Base-by-base conservation (phyloP, 2,888 invertebrate genomes). In the Hyppa rectilinea region DNA sequence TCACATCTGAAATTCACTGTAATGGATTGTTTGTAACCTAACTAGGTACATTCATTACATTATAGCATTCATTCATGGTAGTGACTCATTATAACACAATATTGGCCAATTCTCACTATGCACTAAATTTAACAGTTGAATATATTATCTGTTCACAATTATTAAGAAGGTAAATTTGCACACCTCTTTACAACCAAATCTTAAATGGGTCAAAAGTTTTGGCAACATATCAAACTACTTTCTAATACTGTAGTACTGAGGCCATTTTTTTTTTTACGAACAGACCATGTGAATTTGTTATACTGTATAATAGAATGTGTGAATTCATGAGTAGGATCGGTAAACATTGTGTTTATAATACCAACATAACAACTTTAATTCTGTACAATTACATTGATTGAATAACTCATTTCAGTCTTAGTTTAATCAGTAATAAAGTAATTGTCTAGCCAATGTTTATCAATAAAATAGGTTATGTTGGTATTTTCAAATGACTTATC, bases 171-270 rank as follows among this genome's bases (percentile, higher is more conserved):
- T 75, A 85, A 86, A 83, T 87, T 83, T 80, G 78, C 70, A 81
- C 73, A 80, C 80, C 50, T 83, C 78, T 34, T 52, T 23, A 49
- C 75, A 85, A 79, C 80, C 80, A 85, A 83, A 82, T 83, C 80
- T 81, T 78, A 91, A 90, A 90, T 90, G 86, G 92, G 91, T 91
- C 90, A 90, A 84, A 85, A 83, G 71, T 87, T 89, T 92, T 93
- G 92, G 92, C 92, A 92, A 75, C 85, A 83, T 86, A 89, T 92
- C 92, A 93, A 92, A 45, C 61, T 73, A 82, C 78, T 83, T 83
- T 83, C 72, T 83, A 80, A 73, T 53, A 67, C 43, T 69, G 45
- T 78, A 59, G 73, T 77, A 74, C 79, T 71, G 62, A 67, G 63
- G 56, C 63, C 66, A 0, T 63, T 38, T 65, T 43, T 63, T 75